Evolutionary conservation across 2,888 invertebrate genomes (phyloP).

Genomic region (Nezara viridula): DNA sequence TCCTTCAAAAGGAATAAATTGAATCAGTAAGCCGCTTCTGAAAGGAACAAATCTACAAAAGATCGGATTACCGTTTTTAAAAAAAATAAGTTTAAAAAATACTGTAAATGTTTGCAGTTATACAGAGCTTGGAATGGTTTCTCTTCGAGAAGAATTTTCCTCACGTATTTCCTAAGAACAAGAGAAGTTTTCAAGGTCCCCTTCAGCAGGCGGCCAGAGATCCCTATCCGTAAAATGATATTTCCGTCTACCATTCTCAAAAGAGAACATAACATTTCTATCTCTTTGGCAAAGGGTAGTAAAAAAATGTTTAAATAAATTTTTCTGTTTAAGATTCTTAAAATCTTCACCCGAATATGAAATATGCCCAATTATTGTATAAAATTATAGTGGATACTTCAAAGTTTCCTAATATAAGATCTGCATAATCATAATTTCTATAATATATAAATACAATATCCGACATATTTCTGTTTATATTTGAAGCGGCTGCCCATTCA

Average conservation of each 20-base stretch:
- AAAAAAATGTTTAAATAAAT: background rate
- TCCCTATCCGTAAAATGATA: background rate
- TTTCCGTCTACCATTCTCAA: background rate
- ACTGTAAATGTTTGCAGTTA: background rate
- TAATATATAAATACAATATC: too few relatives aligned
- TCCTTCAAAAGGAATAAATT: constrained; percentile 69
- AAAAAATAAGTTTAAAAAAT: background rate
- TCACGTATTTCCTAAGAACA: background rate
- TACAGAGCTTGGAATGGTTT: background rate
- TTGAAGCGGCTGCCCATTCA: too few relatives aligned
- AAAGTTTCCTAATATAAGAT: too few relatives aligned
- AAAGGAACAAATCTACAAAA: background rate
- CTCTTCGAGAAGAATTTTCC: background rate
- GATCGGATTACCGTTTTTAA: background rate
- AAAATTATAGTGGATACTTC: too few relatives aligned
- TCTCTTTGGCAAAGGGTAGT: background rate
- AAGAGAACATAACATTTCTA: constrained; percentile 6
- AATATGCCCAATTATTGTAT: too few relatives aligned
- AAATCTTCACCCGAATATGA: too few relatives aligned
- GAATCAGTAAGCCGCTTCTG: background rate
- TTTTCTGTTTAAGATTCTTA: background rate
- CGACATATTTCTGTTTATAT: too few relatives aligned
- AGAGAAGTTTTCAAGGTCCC: background rate
- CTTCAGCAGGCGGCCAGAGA: background rate
- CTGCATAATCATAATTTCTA: too few relatives aligned